Conservation (phyloP, 1,140 invertebrate species). For the Stegodyphus mimosarum region DNA sequence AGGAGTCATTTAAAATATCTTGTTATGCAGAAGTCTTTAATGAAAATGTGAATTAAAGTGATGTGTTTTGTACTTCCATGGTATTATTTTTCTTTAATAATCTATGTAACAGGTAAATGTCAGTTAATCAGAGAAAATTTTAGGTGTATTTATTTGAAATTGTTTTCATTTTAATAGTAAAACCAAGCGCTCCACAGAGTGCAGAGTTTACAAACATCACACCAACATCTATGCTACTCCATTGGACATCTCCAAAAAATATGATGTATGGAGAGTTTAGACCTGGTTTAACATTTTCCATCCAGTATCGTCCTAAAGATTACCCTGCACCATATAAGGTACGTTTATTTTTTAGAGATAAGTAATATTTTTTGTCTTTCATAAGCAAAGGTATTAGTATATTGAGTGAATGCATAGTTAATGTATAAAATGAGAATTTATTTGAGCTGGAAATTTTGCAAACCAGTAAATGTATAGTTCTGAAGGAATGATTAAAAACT, state of each 20-base stretch:
- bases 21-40: neutral
- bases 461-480: neutral
- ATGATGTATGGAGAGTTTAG: neutral
- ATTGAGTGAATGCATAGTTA: neutral
- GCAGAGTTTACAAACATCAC: neutral
- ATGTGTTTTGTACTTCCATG: neutral
- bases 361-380: neutral
- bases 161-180: neutral
- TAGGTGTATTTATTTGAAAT: neutral
- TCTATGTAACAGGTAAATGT: neutral
- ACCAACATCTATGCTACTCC: neutral
- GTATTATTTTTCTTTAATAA: neutral
- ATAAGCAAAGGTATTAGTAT: neutral
- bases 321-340: neutral
- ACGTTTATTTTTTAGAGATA: neutral
- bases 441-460: neutral
- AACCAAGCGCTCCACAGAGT: neutral
- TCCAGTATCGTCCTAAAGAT: neutral
- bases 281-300: neutral
- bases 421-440: neutral
- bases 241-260: neutral
- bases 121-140: neutral
- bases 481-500: too few relatives aligned
- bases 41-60: neutral
- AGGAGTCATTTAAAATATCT: neutral